Percentiles rank a stretch among this genome's conserved stretches.
Evolutionary conservation across 1,140 invertebrate genomes (phyloP).

Genomic region (Bombyx mori): ASM3026992v2 NC_085113.1:5617501-5618000

Average conservation of each 20-base stretch:
- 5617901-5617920: slow-evolving; percentile 29
- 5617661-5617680: no score
- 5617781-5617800: neutral
- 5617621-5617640: no score
- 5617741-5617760: no score
- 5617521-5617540: no score
- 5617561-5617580: neutral
- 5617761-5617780: no score
- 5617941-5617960: slow-evolving; percentile 38
- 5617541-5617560: no score
- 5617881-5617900: slow-evolving; percentile 42
- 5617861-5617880: slow-evolving; percentile 27
- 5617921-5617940: slow-evolving; percentile 40
- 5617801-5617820: slow-evolving; percentile 6
- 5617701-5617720: no score
- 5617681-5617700: no score
- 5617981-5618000: slow-evolving; percentile 30
- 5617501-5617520: no score
- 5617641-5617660: neutral
- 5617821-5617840: neutral
- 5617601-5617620: no score
- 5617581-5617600: neutral
- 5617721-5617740: no score
- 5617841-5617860: neutral
- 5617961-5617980: slow-evolving; percentile 24